Evolutionary conservation across 1,140 invertebrate species (phyloP).

Genomic region (Cydia strobilella): DNA sequence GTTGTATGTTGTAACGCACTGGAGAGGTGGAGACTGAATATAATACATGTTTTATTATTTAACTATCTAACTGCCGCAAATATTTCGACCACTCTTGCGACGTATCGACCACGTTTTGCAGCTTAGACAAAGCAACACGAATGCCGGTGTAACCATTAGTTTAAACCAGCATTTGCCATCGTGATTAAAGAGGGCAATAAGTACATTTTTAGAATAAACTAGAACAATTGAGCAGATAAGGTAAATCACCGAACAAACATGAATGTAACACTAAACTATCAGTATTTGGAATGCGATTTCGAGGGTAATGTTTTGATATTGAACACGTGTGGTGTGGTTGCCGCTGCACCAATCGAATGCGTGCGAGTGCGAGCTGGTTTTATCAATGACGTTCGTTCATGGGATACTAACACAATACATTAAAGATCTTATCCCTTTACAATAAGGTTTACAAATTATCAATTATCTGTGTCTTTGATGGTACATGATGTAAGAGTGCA

Average conservation of each 20-base stretch:
- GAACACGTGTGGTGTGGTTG: conserved; percentile 20
- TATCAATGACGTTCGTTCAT: conserved; percentile 21
- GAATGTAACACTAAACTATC: conserved; percentile 11
- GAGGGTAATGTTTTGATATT: conserved; percentile 16
- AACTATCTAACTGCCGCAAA: too few relatives aligned
- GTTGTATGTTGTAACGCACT: too few relatives aligned
- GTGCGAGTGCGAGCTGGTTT: neutral
- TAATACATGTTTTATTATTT: too few relatives aligned
- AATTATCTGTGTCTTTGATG: neutral
- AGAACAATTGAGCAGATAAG: conserved; percentile 3
- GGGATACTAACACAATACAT: neutral
- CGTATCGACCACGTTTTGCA: too few relatives aligned
- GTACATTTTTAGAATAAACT: neutral
- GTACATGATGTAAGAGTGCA: conserved; percentile 55
- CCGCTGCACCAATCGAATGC: conserved; percentile 8
- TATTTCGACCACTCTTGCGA: too few relatives aligned
- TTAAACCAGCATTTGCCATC: too few relatives aligned
- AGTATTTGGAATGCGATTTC: neutral
- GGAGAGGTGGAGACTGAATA: too few relatives aligned
- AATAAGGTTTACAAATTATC: neutral
- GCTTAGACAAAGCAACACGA: too few relatives aligned
- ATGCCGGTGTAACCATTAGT: too few relatives aligned
- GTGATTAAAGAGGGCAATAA: too few relatives aligned
- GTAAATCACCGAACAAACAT: conserved; percentile 10
- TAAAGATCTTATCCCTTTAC: neutral